Base-by-base conservation (phyloP, 1,140 invertebrate genomes). In the Drosophila mojavensis region DNA sequence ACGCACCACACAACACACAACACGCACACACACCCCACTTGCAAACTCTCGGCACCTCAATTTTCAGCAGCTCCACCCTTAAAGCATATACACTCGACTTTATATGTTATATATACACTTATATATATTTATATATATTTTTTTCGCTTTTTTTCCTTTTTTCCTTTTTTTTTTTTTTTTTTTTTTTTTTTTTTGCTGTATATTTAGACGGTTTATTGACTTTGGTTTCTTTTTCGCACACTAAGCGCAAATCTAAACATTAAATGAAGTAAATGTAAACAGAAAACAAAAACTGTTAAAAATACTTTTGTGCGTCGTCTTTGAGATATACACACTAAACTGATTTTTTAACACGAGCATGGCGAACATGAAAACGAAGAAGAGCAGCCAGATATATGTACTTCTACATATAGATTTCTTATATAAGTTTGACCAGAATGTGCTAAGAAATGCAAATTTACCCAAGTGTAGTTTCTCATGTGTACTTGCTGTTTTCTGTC, bases 181-280 rank as follows among this genome's bases (percentile, higher is more conserved):
- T 33, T 60, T 51, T 39, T 53, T 36, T 26, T 65, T 39, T 65
- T 58, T 33, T 58, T 58, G 63, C 53, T 71, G 72, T 74, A 66
- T 68, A 53, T 85, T 85, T 81, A 70, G 80, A 50, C 65, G 70
- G 81, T 85, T 85, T 85, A 86, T 85, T 85, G 82, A 88, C 82
- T 88, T 82, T 85, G 83, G 66, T 78, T 78, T 61, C 63, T 74
- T 77, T 83, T 83, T 83, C 73, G 81, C 81, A 81, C 69, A 81
- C 65, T 81, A 81, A 84, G 78, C 82, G 56, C 24, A 74, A 75
- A 77, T 65, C 56, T 64, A 75, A 83, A 83, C 77, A 81, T 75
- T 55, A 69, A 64, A 59, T 65, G 81, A 77, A 85, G 78, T 78
- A 75, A 84, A 64, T 81, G 81, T 78, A 84, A 84, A 84, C 81